Conservation (phyloP, 2,888 invertebrate species). For the Iselma pallidipennis region DNA sequence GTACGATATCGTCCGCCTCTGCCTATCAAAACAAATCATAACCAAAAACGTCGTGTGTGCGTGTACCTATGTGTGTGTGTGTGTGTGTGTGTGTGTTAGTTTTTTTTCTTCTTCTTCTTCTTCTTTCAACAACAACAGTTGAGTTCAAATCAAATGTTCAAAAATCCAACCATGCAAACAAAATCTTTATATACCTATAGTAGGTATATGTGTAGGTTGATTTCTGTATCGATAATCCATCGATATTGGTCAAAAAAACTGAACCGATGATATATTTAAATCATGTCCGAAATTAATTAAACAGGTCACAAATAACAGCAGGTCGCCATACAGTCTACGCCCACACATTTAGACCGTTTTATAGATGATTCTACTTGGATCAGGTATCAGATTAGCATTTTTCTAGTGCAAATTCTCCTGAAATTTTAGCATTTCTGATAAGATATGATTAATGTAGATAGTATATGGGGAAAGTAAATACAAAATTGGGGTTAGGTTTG, state of each 20-base stretch:
- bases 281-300: slow-evolving; percentile 4
- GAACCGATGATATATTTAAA: slow-evolving; percentile 3
- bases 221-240: background rate
- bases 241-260: background rate
- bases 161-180: background rate
- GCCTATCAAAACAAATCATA: slow-evolving; percentile 4
- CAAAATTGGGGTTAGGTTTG: no score
- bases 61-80: no score
- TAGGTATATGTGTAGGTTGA: background rate
- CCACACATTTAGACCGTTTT: background rate
- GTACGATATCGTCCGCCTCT: slow-evolving; percentile 6
- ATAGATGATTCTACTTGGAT: background rate
- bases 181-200: background rate
- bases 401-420: background rate
- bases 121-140: background rate
- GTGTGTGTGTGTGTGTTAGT: no score
- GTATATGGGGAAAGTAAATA: no score
- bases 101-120: no score
- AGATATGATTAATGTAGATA: no score
- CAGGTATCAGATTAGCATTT: background rate
- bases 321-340: background rate
- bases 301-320: slow-evolving; percentile 1
- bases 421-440: no score
- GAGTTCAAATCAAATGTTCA: background rate
- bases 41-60: background rate